phyloP scores from a whole-genome alignment of 2,113 vertebrate genomes.

The Sialia sialis region DNA sequence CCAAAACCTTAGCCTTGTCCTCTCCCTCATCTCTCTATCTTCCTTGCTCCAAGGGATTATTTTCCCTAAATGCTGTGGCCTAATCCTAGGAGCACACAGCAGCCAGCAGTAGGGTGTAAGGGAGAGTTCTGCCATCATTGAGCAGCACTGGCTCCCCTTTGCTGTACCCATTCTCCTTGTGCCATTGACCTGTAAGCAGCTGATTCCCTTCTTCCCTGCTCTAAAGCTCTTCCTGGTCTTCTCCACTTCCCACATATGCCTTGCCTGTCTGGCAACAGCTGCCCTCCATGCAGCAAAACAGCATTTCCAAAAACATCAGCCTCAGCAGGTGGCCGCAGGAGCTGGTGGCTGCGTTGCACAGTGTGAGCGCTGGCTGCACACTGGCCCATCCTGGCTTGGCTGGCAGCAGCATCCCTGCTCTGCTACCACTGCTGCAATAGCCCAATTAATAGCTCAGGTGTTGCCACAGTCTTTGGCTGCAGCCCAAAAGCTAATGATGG shows the following conservation, averaged over 20 bases:
- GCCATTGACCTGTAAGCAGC: not conserved
- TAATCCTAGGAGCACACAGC: not conserved
- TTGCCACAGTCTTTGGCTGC: not conserved
- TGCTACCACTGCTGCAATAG: not conserved
- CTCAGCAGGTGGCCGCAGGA: rapidly evolving
- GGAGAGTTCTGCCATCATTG: not conserved
- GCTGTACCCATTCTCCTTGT: not conserved
- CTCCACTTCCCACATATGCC: not conserved
- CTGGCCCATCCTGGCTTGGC: not conserved
- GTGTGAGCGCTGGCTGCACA: rapidly evolving
- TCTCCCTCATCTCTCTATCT: not conserved
- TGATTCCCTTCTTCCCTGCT: not conserved
- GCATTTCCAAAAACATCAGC: not conserved
- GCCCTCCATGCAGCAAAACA: not conserved
- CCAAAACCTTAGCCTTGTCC: not conserved
- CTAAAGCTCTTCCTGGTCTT: not conserved
- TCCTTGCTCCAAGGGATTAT: not conserved
- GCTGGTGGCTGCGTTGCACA: rapidly evolving
- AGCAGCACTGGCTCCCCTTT: not conserved
- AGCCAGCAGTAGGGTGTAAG: not conserved
- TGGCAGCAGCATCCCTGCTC: not conserved
- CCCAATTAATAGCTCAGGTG: slow-evolving; percentile 4
- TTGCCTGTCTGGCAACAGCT: not conserved
- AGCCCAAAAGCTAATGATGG: not conserved
- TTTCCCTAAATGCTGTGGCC: not conserved